A percentile compares a stretch with the other conserved stretches of the same genome.
Conservation (phyloP, 2,888 invertebrate genomes). For the Lithophane semibrunnea region DNA sequence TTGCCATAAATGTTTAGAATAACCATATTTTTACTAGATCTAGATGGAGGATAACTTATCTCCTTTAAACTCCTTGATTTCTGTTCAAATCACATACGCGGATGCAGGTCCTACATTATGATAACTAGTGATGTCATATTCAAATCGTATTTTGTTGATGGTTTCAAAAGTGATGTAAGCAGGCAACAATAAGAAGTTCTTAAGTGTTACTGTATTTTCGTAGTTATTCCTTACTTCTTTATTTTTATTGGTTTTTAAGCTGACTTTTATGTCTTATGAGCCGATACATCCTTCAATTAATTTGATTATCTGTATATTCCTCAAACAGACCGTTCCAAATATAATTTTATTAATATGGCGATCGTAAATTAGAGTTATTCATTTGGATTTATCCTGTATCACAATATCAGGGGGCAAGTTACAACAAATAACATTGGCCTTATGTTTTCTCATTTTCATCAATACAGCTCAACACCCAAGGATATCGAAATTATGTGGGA, state of each 20-base stretch:
- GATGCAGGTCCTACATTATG: slow-evolving; percentile 35
- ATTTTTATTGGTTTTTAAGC: slow-evolving; percentile 38
- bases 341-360: slow-evolving; percentile 7
- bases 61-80: slow-evolving; percentile 25
- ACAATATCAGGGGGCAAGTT: not conserved
- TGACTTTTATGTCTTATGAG: slow-evolving; percentile 51
- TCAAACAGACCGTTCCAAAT: slow-evolving; percentile 6
- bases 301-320: slow-evolving; percentile 30
- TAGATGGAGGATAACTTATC: slow-evolving; percentile 13
- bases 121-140: slow-evolving; percentile 56
- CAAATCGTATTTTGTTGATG: slow-evolving; percentile 35
- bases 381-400: slow-evolving; percentile 13
- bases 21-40: slow-evolving; percentile 17
- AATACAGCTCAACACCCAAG: slow-evolving; percentile 27
- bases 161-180: slow-evolving; percentile 45
- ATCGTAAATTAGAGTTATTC: slow-evolving; percentile 16
- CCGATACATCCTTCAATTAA: slow-evolving; percentile 35
- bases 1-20: slow-evolving; percentile 16
- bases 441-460: slow-evolving; percentile 46
- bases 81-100: slow-evolving; percentile 39
- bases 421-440: slow-evolving; percentile 19
- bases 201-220: slow-evolving; percentile 33
- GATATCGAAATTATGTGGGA: slow-evolving; percentile 52
- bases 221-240: slow-evolving; percentile 33
- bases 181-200: slow-evolving; percentile 21